These are phyloP conservation scores for Chironomus tentans DNA, from an alignment of 2,888 invertebrate genomes.

Conservation along the genomic window DNA sequence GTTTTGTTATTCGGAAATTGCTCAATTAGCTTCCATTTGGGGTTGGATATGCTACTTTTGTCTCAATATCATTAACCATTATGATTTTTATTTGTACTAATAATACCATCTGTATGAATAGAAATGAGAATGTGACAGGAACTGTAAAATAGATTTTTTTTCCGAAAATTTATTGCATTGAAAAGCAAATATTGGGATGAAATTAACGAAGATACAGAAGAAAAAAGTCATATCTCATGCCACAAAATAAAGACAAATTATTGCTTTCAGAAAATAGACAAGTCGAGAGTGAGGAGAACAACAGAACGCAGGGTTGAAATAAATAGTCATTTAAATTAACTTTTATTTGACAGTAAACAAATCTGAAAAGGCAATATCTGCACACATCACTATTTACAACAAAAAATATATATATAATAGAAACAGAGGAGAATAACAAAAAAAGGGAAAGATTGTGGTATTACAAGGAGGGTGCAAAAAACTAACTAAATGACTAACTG, in stretches of 20 bases:
- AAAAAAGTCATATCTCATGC: conserved; percentile 24
- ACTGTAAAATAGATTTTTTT: neutral
- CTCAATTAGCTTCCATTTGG: neutral
- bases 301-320: neutral
- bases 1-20: neutral
- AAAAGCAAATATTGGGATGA: neutral
- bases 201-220: neutral
- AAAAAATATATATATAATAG: neutral
- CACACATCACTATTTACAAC: no score
- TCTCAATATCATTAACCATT: neutral
- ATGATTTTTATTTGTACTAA: neutral
- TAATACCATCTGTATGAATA: neutral
- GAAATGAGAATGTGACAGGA: neutral
- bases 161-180: neutral
- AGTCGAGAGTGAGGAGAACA: neutral
- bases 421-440: neutral
- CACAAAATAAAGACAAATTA: conserved; percentile 19
- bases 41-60: neutral
- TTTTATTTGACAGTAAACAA: conserved; percentile 26
- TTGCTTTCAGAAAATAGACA: neutral
- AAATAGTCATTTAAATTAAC: conserved; percentile 26
- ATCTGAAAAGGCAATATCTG: neutral
- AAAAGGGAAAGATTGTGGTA: neutral
- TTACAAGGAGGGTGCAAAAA: neutral
- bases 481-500: neutral